Evolutionary conservation across 1,140 invertebrate genomes (phyloP), one percentile per base, ranked within the genome.

Genomic region (Drosophila subpulchrella): DNA sequence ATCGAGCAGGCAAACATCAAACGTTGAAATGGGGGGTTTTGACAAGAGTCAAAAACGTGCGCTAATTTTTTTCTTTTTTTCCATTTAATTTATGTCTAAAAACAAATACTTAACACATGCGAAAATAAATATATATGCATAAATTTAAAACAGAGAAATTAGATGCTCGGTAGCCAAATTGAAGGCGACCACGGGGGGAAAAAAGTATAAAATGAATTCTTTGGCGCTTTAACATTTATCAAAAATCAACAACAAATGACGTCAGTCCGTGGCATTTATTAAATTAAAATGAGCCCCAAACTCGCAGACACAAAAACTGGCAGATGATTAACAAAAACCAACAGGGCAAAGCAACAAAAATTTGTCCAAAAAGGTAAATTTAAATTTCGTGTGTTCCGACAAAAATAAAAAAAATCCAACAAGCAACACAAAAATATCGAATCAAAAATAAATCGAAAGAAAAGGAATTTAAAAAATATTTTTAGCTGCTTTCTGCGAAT

Each of bases 181-280:
- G 41, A 54, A 47, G 36, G 48, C 39, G 34, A 57, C 47, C 55
- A 63, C 54, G n/a, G 46, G 0, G 20, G 36, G 17, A 42, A 44
- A 46, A 50, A 62, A 34, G 20, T 46, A 24, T 27, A 63, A 63
- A 55, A 58, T 60, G 72, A 74, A 67, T 71, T 70, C 56, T 80
- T 71, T 73, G 58, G 48, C 67, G 44, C 48, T 85, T 85, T 68
- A 80, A 73, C 76, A 84, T 84, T 84, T 76, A 71, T 66, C 51
- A 74, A 70, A 73, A 76, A 86, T 78, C 70, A 77, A 67, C 63
- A 79, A 68, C 68, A 89, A 80, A 89, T 88, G 84, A 89, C 84
- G 84, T 89, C 84, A 89, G 80, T 48, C 54, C 46, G 38, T 24
- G 54, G 38, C 62, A 71, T 73, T 88, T 89, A 83, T 80, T 77